phyloP scores from a whole-genome alignment of 2,888 invertebrate genomes.

The Zelleria hepariella region DNA sequence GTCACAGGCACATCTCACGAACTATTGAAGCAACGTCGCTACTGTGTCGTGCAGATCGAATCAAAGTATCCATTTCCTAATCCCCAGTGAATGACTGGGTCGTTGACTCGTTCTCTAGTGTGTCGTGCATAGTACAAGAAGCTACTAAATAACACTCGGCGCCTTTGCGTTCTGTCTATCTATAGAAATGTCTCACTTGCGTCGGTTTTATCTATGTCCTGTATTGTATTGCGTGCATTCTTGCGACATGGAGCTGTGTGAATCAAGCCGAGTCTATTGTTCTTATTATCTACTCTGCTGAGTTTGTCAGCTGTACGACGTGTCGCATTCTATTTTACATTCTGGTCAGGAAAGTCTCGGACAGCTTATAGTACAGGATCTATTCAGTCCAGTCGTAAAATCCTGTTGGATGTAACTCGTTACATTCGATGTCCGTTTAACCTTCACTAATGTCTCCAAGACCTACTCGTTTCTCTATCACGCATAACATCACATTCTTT shows the following conservation, averaged over 20 bases:
- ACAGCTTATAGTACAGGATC: neutral
- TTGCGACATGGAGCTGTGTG: constrained; percentile 4
- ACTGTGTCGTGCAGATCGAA: constrained; percentile 28
- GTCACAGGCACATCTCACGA: neutral
- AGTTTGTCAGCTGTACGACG: neutral
- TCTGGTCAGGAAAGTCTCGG: neutral
- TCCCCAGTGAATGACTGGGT: constrained; percentile 36
- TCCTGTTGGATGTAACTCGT: neutral
- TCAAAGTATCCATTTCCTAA: constrained; percentile 48
- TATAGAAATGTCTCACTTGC: constrained; percentile 7
- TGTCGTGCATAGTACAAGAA: constrained; percentile 22
- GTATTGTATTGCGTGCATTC: constrained; percentile 1
- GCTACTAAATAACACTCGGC: constrained; percentile 35
- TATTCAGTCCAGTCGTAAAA: neutral
- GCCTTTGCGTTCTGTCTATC: constrained; percentile 18
- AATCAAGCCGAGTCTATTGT: constrained; percentile 1
- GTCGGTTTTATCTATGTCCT: constrained; percentile 1
- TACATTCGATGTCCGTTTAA: neutral
- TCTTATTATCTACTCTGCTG: neutral
- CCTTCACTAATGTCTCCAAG: neutral
- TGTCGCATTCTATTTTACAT: neutral
- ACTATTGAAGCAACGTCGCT: neutral
- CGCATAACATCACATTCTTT: no score
- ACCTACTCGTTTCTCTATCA: neutral
- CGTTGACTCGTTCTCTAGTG: constrained; percentile 45